phyloP scores from a whole-genome alignment of 1,140 invertebrate genomes.

The Bombus superbus region DNA sequence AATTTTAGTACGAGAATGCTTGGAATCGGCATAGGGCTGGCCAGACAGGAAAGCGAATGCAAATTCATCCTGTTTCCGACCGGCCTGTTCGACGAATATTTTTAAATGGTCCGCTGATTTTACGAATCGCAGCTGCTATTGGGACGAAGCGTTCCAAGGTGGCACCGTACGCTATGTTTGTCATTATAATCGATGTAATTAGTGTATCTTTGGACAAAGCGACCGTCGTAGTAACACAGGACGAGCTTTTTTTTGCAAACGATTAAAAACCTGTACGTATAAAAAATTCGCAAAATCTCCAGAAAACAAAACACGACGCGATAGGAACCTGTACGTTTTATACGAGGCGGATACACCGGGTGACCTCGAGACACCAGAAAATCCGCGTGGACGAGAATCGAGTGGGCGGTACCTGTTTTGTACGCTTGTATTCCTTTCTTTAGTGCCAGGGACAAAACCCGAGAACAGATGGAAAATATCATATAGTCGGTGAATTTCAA shows the following conservation, averaged over 20 bases:
- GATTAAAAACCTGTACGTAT: neutral
- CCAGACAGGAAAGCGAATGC: neutral
- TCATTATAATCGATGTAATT: too few species aligned
- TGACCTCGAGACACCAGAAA: constrained; percentile 74
- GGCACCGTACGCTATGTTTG: too few species aligned
- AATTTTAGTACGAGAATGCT: neutral
- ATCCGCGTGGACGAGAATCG: constrained; percentile 65
- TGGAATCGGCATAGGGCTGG: neutral
- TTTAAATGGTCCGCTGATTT: constrained; percentile 3
- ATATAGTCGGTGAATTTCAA: neutral
- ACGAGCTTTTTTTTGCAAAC: too few species aligned
- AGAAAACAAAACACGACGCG: constrained; percentile 16
- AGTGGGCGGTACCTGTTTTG: constrained; percentile 71
- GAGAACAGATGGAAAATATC: constrained; percentile 12
- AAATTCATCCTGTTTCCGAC: constrained; percentile 58
- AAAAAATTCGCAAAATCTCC: constrained; percentile 31
- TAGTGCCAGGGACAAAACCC: constrained; percentile 17
- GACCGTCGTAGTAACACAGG: too few species aligned
- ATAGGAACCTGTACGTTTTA: constrained; percentile 41
- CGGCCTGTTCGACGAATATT: neutral
- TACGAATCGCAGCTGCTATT: neutral
- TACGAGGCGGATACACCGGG: constrained; percentile 66
- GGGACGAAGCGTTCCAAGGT: neutral
- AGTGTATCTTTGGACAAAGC: too few species aligned
- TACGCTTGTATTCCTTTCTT: constrained; percentile 55